Base-by-base conservation (phyloP, 2,888 invertebrate genomes). In the Torymus auratus region DNA sequence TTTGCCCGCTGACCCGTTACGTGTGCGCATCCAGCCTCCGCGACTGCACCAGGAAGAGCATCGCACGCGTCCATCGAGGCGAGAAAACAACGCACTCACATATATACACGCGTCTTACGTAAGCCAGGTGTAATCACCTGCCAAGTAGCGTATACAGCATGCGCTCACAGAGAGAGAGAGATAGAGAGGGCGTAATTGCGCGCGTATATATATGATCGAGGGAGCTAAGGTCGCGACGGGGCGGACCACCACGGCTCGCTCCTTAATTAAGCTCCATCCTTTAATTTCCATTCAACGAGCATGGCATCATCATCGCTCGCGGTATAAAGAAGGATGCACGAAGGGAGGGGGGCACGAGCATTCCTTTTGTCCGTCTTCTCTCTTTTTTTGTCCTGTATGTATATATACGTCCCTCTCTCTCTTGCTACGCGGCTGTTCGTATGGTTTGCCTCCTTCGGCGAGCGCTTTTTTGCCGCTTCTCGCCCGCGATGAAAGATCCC, bases 381-480 rank as follows among this genome's bases (percentile, higher is more conserved):
- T 55, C 5, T 13, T 14, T 55, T 67, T 55, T 53, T 55, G 20
- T 55, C 17, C 20, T 3, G 13, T 68, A 4, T 53, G 17, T 53
- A 2, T 28, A 28, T 28, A 28, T 28, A 28, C 28, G 28, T 28
- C 28, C 3, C 28, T 2, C 28, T 28, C 28, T 28, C 28, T 28
- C 7, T 3, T 7, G 1, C 3, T 28, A 28, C 28, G 28, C 28
- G 28, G 28, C 20, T 14, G 13, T 12, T 4, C 12, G 20, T 68
- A n/a, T 20, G 41, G 1, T 28, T 72, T n/a, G 5, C 50, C n/a
- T 58, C 68, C 4, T 17, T 28, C 28, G 28, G n/a, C n/a, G 28
- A 3, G 28, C 28, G 28, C 28, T 23, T 75, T 76, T 75, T 69
- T 76, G 58, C 76, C 55, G 58, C 50, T 65, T 73, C 73, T 73